Evolutionary conservation across 2,888 invertebrate genomes (phyloP).

Genomic region (Colostygia pectinataria): DNA sequence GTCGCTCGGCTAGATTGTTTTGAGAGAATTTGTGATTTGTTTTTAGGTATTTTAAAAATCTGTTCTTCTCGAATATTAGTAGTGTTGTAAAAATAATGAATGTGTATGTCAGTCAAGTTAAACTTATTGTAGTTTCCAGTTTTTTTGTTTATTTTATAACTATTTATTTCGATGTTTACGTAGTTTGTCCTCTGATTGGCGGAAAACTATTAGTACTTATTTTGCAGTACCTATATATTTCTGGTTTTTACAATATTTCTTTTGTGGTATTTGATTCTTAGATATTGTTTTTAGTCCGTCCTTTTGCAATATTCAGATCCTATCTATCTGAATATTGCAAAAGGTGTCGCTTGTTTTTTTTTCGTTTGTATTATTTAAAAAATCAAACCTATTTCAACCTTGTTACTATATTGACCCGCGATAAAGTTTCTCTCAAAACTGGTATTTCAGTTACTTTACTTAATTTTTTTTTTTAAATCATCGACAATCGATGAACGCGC

Average conservation of each 20-base stretch:
- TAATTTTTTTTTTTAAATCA: neutral
- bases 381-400: too few species aligned
- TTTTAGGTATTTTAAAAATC: conserved; percentile 29
- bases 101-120: conserved; percentile 36
- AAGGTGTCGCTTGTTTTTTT: too few species aligned
- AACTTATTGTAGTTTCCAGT: conserved; percentile 27
- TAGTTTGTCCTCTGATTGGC: conserved; percentile 37
- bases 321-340: too few species aligned
- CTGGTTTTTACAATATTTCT: conserved; percentile 13
- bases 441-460: too few species aligned
- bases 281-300: conserved; percentile 1
- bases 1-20: conserved; percentile 27
- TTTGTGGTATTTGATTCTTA: conserved; percentile 22
- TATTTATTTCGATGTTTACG: conserved; percentile 32
- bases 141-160: conserved; percentile 28
- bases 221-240: conserved; percentile 30
- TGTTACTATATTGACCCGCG: too few species aligned
- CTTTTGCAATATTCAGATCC: too few species aligned
- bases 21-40: conserved; percentile 29
- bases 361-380: too few species aligned
- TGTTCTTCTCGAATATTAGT: conserved; percentile 36
- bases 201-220: conserved; percentile 40
- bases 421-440: too few species aligned
- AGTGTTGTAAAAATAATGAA: conserved; percentile 35
- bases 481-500: conserved; percentile 11